phyloP scores from a whole-genome alignment of 2,888 invertebrate species.

The Camptogramma bilineatum region DNA sequence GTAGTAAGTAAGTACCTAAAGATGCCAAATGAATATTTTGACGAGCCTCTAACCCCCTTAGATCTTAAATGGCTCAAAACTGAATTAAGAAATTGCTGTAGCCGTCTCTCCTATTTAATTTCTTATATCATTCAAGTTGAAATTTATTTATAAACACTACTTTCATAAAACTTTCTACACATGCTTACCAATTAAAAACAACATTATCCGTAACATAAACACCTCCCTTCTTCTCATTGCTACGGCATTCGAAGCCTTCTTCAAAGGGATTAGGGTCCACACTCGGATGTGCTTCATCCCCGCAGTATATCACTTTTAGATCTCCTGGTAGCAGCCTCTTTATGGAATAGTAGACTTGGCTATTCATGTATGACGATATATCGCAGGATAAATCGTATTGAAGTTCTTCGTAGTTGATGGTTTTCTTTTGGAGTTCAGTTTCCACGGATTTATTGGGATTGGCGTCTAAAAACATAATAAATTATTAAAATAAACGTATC shows the following conservation, averaged over 20 bases:
- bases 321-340: slow-evolving; percentile 94
- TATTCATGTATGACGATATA: slow-evolving; percentile 90
- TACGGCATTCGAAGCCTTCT: slow-evolving; percentile 84
- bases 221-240: slow-evolving; percentile 92
- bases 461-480: slow-evolving; percentile 61
- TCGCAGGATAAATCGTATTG: slow-evolving; percentile 88
- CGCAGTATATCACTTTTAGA: slow-evolving; percentile 89
- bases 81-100: too few species aligned
- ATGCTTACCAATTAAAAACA: slow-evolving; percentile 88
- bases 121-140: too few species aligned
- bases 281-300: slow-evolving; percentile 66
- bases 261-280: slow-evolving; percentile 90
- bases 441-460: slow-evolving; percentile 76
- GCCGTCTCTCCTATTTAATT: too few species aligned
- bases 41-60: too few species aligned
- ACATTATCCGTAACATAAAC: slow-evolving; percentile 92
- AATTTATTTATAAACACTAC: too few species aligned
- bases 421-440: slow-evolving; percentile 64
- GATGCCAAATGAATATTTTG: too few species aligned
- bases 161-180: not conserved
- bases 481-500: not conserved
- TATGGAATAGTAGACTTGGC: slow-evolving; percentile 91
- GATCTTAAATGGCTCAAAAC: too few species aligned
- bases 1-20: too few species aligned
- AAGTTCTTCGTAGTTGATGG: slow-evolving; percentile 63